Evolutionary conservation across 2,113 vertebrate genomes (phyloP), one percentile per base, ranked within the genome.

Genomic region (Ailuropoda melanoleuca): DNA sequence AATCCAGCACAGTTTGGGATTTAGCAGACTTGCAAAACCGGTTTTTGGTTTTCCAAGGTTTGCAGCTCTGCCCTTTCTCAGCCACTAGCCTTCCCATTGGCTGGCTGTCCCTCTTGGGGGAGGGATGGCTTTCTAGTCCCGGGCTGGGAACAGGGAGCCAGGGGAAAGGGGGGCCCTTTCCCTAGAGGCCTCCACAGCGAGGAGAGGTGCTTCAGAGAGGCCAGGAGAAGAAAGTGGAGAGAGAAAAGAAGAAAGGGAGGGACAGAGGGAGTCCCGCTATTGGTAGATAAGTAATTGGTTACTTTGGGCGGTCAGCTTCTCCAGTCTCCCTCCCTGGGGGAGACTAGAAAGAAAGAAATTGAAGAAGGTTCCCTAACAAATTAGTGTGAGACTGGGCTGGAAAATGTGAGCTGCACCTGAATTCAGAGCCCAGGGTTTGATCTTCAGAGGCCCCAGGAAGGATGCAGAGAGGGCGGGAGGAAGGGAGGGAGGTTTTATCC

Each of bases 361-460:
- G 95, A 97, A 98, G 93, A 90, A 96, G 43, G 14, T 78, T 95
- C 84, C 78, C 90, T 94, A 86, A 96, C 84, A 97, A 98, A 96
- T 98, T 60, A 97, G 39, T 83, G 92, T 86, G 93, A 97, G 90
- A 34, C 55, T 43, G 43, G 92, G 48, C 88, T 94, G 75, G 75
- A 88, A 90, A 98, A 55, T 72, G 17, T 7, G 24, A 93, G 85
- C 58, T 34, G 23, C 85, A 95, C 48, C 77, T 89, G 85, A 64
- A 82, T 94, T 97, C 94, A 87, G 75, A 93, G 88, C 6, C 3
- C 18, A 93, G 60, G 19, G 50, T 94, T 97, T 97, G 94, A 97
- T 97, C 96, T 95, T 95, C 80, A 85, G 77, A 97, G 10, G 13
- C 64, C n/a, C 34, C 39, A 37, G 31, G 77, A 92, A 93, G 64